phyloP scores from a whole-genome alignment of 2,113 vertebrate genomes.

The Pitta sordida region DNA sequence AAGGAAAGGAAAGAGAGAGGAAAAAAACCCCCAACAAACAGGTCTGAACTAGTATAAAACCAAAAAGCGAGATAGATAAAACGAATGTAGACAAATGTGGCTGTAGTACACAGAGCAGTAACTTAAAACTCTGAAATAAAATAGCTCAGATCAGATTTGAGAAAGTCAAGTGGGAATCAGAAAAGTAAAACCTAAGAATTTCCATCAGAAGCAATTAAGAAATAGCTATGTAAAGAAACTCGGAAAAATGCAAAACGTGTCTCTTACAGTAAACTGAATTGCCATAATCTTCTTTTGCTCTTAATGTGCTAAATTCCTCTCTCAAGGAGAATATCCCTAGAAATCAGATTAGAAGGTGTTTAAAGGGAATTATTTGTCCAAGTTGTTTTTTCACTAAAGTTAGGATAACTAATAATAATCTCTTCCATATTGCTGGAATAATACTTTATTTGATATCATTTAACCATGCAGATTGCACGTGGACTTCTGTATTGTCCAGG shows the following conservation, averaged over 20 bases:
- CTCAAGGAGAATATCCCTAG: conserved; percentile 63
- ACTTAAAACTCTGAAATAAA: neutral
- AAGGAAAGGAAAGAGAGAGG: neutral
- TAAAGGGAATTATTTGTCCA: conserved; percentile 65
- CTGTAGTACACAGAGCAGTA: neutral
- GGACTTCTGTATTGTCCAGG: neutral
- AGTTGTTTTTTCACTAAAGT: conserved; percentile 32
- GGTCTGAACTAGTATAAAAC: neutral
- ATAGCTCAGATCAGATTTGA: conserved; percentile 41
- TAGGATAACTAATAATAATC: conserved; percentile 40
- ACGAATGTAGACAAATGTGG: neutral
- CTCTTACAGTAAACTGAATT: conserved; percentile 51
- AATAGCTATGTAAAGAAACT: conserved; percentile 16
- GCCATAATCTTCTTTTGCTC: conserved; percentile 66
- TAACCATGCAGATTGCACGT: neutral
- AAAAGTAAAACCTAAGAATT: conserved; percentile 4
- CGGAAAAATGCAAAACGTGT: conserved; percentile 24
- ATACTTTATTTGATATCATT: neutral
- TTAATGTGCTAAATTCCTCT: conserved; percentile 64
- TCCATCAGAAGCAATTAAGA: conserved; percentile 42
- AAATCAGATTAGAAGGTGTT: conserved; percentile 71
- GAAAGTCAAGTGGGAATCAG: conserved; percentile 8
- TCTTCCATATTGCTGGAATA: neutral
- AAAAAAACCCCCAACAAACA: neutral
- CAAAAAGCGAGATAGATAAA: neutral